Conservation (phyloP, 2,888 invertebrate genomes). For the Tiliacea citrago region DNA sequence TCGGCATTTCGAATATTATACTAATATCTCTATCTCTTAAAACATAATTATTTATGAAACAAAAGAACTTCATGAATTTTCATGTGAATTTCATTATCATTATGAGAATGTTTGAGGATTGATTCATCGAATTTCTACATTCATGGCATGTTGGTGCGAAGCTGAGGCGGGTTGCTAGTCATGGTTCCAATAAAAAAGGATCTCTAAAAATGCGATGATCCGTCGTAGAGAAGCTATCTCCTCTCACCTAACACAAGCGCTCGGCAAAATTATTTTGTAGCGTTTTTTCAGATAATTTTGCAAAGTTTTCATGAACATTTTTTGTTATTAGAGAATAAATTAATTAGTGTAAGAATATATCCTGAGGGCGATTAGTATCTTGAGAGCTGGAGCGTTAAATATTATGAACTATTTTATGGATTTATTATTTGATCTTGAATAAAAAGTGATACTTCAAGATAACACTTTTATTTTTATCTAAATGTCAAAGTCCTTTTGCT, state of each 20-base stretch:
- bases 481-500: not conserved
- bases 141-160: not conserved
- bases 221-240: conserved; percentile 62
- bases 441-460: not conserved
- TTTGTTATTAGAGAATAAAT: conserved; percentile 53
- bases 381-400: conserved; percentile 22
- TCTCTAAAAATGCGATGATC: conserved; percentile 64
- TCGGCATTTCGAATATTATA: not conserved
- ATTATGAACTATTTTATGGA: conserved; percentile 25
- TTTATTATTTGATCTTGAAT: conserved; percentile 24
- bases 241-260: conserved; percentile 60
- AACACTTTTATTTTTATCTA: not conserved
- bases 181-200: conserved; percentile 42
- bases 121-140: not conserved
- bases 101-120: not conserved
- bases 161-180: not conserved
- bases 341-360: conserved; percentile 57
- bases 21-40: not conserved
- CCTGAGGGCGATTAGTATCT: conserved; percentile 38
- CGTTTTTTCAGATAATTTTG: conserved; percentile 53
- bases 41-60: not conserved
- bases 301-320: conserved; percentile 55
- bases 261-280: conserved; percentile 55
- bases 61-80: not conserved
- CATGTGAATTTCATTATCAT: not conserved